These are phyloP conservation scores for Synanthedon vespiformis DNA, from an alignment of 2,888 invertebrate genomes.

Conservation along the genomic window DNA sequence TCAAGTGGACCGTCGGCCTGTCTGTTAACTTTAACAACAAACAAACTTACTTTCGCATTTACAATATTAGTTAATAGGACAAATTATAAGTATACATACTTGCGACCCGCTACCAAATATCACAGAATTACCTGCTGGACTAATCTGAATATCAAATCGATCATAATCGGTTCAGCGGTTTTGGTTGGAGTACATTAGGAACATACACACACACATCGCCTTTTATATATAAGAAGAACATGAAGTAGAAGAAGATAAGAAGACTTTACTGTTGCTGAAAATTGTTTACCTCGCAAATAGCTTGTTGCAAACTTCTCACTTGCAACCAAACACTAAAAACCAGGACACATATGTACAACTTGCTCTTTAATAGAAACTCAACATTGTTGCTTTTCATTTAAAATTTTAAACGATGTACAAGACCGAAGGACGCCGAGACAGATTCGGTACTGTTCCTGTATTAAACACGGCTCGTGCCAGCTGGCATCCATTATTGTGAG, in stretches of 20 bases:
- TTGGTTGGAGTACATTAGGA: too few relatives aligned
- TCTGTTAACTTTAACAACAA: too few relatives aligned
- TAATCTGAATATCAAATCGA: too few relatives aligned
- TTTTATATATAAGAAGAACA: too few relatives aligned
- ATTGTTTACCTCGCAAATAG: background rate
- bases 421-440: background rate
- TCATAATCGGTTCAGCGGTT: too few relatives aligned
- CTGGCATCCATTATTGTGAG: background rate
- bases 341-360: conserved; percentile 6
- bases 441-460: background rate
- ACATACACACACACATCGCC: too few relatives aligned
- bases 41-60: too few relatives aligned
- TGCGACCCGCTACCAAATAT: too few relatives aligned
- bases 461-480: background rate
- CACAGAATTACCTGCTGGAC: too few relatives aligned
- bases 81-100: background rate
- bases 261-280: background rate
- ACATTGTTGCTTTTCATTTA: conserved; percentile 2
- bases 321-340: conserved; percentile 17
- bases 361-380: conserved; percentile 1
- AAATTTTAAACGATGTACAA: background rate
- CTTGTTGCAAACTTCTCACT: conserved; percentile 6
- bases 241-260: too few relatives aligned
- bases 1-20: too few relatives aligned
- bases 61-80: too few relatives aligned